A percentile compares a stretch with the other conserved stretches of the same genome.
Conservation (phyloP, 2,797 vertebrate species). For the Phyllotis vaccarum region DNA sequence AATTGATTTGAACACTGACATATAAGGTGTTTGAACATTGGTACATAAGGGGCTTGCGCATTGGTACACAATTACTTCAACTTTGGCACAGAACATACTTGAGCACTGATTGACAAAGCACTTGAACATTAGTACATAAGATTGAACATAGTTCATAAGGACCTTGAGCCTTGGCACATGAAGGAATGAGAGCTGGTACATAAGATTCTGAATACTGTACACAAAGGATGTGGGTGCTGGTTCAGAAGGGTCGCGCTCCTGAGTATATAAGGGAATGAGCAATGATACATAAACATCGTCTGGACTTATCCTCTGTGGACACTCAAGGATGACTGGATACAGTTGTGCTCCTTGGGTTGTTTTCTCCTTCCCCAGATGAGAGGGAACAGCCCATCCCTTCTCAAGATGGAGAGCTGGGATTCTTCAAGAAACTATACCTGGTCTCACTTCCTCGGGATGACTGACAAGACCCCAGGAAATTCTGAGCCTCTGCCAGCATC, state of each 20-base stretch:
- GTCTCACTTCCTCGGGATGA: not conserved
- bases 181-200: not conserved
- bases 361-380: not conserved
- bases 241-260: too few relatives aligned
- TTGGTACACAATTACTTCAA: not conserved
- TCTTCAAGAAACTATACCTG: not conserved
- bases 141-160: not conserved
- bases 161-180: not conserved
- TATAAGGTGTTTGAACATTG: not conserved
- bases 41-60: not conserved
- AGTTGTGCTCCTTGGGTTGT: not conserved
- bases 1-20: not conserved
- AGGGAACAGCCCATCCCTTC: not conserved
- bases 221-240: not conserved
- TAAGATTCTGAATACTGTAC: not conserved
- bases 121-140: not conserved
- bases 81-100: not conserved
- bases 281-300: too few relatives aligned
- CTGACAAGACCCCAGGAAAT: not conserved
- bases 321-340: not conserved
- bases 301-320: not conserved
- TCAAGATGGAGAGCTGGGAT: not conserved
- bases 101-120: not conserved
- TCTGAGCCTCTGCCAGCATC: not conserved
- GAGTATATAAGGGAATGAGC: not conserved